Evolutionary conservation across 2,888 invertebrate species (phyloP).

Genomic region (Pammene fasciana): DNA sequence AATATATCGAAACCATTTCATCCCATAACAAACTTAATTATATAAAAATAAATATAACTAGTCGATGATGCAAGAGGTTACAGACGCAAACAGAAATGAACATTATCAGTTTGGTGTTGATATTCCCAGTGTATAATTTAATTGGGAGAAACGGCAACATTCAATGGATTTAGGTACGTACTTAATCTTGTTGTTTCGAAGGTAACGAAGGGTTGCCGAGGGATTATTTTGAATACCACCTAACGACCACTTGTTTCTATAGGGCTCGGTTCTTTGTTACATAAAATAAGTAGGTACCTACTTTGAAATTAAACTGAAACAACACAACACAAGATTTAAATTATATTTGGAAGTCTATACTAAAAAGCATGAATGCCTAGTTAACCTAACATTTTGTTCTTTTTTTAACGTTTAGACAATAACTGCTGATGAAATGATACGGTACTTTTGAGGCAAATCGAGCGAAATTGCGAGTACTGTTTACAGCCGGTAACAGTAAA

Average conservation of each 20-base stretch:
- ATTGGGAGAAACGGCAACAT: background rate
- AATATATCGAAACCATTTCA: background rate
- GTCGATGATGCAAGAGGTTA: slow-evolving; percentile 14
- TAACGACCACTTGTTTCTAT: no score
- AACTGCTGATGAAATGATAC: slow-evolving; percentile 30
- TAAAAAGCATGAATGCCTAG: no score
- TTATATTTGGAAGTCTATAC: no score
- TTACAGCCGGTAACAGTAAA: slow-evolving; percentile 53
- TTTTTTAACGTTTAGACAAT: background rate
- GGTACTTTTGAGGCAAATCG: slow-evolving; percentile 3
- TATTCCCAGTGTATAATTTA: background rate
- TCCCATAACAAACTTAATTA: background rate
- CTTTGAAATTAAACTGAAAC: no score
- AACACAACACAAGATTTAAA: no score
- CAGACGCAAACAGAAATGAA: background rate
- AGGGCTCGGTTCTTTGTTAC: no score
- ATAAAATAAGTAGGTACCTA: no score
- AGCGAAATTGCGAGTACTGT: slow-evolving; percentile 23
- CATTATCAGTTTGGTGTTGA: background rate
- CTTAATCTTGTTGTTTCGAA: background rate
- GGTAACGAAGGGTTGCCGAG: no score
- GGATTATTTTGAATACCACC: no score
- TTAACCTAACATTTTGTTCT: no score
- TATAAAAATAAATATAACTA: background rate
- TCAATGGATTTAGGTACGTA: background rate